Base-by-base conservation (phyloP, 2,888 invertebrate species). In the Crematogaster levior region DNA sequence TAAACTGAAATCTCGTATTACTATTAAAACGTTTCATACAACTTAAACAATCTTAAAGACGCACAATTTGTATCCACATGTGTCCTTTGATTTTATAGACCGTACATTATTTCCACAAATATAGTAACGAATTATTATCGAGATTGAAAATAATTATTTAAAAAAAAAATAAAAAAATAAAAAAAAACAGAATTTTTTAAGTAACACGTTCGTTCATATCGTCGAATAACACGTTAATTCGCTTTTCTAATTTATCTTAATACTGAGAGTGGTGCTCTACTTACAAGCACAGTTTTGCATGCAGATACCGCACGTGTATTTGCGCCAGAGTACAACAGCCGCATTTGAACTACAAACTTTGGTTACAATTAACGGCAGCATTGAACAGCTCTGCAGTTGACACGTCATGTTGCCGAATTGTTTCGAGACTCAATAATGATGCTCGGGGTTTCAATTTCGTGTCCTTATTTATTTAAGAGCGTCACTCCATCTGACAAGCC, bases 341-440 rank as follows among this genome's bases (percentile, higher is more conserved):
- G 30, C 34, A 43, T 51, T 43, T 75, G 63, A 56, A 75, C 74
- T 56, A 43, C 81, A 75, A 81, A 81, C 63, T 81, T 81, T 75
- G 81, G 63, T 77, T 63, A 75, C 77, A 81, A 81, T 81, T 81
- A 81, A 81, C 70, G 63, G 43, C 34, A 75, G 43, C 75, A 63
- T 75, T 72, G 80, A 81, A 48, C 75, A 61, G 30, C n/a, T 34
- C 34, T 43, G 58, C 56, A 75, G 53, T 81, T 74, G 75, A 74
- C 61, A 43, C 40, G 61, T 75, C 75, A n/a, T 51, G 75, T 53
- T 58, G 51, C 61, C 65, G 15, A 48, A 43, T 79, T 70, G 70
- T 70, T 79, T 70, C 84, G 77, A 83, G 65, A 84, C 61, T 73
- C 84, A 75, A 84, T 84, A 84, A 85, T 84, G 68, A 70, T 51